phyloP scores from a whole-genome alignment of 2,888 invertebrate genomes.

The Electrophaes corylata region DNA sequence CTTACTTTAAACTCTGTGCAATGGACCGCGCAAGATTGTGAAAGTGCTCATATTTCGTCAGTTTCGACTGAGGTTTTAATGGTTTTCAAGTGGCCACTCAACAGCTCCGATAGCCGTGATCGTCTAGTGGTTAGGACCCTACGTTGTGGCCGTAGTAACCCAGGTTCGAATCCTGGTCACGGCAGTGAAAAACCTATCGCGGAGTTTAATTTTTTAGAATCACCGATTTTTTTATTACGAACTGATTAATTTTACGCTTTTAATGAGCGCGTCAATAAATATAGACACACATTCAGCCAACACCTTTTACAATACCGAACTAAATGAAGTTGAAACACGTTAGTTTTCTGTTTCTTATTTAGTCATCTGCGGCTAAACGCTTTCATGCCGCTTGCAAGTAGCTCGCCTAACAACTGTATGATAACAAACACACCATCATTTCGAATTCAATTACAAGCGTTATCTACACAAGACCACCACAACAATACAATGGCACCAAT shows the following conservation, averaged over 20 bases:
- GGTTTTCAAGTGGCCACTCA: conserved; percentile 36
- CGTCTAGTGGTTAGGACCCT: conserved; percentile 90
- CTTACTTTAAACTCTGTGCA: conserved; percentile 16
- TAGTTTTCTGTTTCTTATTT: too few species aligned
- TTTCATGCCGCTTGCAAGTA: background rate
- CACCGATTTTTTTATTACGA: too few species aligned
- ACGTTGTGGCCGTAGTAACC: conserved; percentile 91
- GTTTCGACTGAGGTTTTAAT: conserved; percentile 24
- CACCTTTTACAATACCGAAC: too few species aligned
- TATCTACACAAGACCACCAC: conserved; percentile 18
- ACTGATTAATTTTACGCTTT: too few species aligned
- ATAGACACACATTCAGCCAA: too few species aligned
- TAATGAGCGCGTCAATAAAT: too few species aligned
- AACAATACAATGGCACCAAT: too few species aligned
- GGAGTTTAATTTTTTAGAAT: too few species aligned
- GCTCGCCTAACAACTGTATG: conserved; percentile 6
- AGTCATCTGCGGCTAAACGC: too few species aligned
- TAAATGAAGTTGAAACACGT: too few species aligned
- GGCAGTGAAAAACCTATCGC: conserved; percentile 72
- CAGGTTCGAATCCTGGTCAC: conserved; percentile 91
- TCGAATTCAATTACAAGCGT: conserved; percentile 29
- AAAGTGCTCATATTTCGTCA: conserved; percentile 39
- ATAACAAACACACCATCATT: conserved; percentile 15
- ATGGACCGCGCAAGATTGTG: conserved; percentile 39
- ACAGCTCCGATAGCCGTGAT: conserved; percentile 85